Evolutionary conservation across 2,797 vertebrate genomes (phyloP).

Genomic region (Clarias laeviceps): DNA sequence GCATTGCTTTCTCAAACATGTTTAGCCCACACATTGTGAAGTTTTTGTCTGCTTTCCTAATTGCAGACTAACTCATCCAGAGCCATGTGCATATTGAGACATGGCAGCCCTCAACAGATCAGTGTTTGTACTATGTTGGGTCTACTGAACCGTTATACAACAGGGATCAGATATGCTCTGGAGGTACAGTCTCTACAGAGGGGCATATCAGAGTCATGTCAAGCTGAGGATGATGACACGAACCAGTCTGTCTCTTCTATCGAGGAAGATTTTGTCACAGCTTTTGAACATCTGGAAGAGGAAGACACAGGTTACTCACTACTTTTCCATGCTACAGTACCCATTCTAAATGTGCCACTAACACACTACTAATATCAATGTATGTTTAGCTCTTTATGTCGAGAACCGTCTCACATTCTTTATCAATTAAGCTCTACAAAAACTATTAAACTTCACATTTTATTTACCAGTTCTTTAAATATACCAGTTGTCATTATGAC

Average conservation of each 20-base stretch:
- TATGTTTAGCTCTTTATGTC: background rate
- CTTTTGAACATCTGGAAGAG: constrained; percentile 94
- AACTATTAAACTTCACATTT: background rate
- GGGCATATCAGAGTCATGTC: constrained; percentile 69
- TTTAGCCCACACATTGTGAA: constrained; percentile 1
- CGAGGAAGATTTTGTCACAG: constrained; percentile 98
- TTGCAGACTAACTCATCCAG: constrained; percentile 73
- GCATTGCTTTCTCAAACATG: background rate
- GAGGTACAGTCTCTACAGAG: constrained; percentile 80
- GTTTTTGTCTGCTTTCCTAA: constrained; percentile 35
- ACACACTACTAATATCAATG: background rate
- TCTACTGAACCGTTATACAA: constrained; percentile 86
- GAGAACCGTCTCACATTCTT: background rate
- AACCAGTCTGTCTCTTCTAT: constrained; percentile 98
- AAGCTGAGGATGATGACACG: constrained; percentile 91
- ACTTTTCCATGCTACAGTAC: constrained; percentile 41
- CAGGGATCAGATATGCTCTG: constrained; percentile 83
- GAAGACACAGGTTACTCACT: constrained; percentile 76
- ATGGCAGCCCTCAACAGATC: constrained; percentile 77
- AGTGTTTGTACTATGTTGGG: constrained; percentile 78
- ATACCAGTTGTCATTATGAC: background rate
- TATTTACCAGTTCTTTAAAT: background rate
- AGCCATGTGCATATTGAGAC: constrained; percentile 87
- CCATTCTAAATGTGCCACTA: background rate
- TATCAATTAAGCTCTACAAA: background rate